These are phyloP conservation scores for Pammene fasciana DNA, from an alignment of 2,888 invertebrate species.

Conservation along the genomic window DNA sequence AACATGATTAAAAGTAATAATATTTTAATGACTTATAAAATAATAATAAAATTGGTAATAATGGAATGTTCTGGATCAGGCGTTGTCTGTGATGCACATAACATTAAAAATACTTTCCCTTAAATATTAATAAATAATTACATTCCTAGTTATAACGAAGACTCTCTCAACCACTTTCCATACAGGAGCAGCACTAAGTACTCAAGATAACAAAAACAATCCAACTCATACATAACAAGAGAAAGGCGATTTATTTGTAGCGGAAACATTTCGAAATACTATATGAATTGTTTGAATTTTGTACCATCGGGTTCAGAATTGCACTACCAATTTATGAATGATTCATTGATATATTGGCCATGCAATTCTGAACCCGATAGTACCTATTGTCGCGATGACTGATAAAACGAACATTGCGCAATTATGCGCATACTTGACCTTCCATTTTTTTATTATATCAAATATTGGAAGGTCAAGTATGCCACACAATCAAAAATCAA, in stretches of 20 bases:
- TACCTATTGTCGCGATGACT: no score
- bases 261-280: not conserved
- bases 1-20: conserved; percentile 43
- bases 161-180: conserved; percentile 61
- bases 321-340: no score
- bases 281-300: not conserved
- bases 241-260: not conserved
- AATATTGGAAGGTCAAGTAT: no score
- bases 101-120: conserved; percentile 63
- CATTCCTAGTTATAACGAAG: conserved; percentile 49
- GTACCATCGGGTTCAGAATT: no score
- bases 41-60: conserved; percentile 49
- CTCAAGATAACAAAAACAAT: conserved; percentile 35
- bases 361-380: no score
- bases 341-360: no score
- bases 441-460: no score
- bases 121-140: conserved; percentile 49
- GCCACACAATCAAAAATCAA: no score
- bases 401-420: no score
- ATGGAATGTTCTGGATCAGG: conserved; percentile 68
- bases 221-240: conserved; percentile 11
- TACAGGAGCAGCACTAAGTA: conserved; percentile 62
- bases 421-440: no score
- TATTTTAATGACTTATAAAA: conserved; percentile 26
- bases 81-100: conserved; percentile 58